A percentile compares a stretch with the other conserved stretches of the same genome.
Conservation (phyloP, 2,113 vertebrate genomes). For the Thamnaconus septentrionalis region DNA sequence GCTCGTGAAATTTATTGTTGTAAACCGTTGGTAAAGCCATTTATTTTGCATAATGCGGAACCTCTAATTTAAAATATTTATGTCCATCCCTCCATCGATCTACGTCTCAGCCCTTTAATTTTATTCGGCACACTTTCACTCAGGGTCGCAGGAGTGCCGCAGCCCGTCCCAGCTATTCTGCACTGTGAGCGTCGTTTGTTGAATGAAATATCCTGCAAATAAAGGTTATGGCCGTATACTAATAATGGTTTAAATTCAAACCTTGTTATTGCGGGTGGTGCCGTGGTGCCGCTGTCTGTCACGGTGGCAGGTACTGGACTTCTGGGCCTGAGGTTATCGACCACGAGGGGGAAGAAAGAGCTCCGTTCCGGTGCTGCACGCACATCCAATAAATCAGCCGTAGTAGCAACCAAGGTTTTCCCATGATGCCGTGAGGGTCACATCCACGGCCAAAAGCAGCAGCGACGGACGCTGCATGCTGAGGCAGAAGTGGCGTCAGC, state of each 20-base stretch:
- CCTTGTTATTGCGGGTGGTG: conserved; percentile 15
- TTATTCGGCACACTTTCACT: too few species aligned
- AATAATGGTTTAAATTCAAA: conserved; percentile 1
- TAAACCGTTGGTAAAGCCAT: too few species aligned
- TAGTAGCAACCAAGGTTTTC: background rate
- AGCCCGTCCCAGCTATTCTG: too few species aligned
- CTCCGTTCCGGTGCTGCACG: background rate
- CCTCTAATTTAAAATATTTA: too few species aligned
- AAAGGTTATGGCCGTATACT: too few species aligned
- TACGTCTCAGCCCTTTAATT: too few species aligned
- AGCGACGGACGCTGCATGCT: background rate
- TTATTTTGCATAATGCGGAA: too few species aligned
- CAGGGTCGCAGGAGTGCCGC: too few species aligned
- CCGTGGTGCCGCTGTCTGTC: conserved; percentile 16
- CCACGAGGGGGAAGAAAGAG: background rate
- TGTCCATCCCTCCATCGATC: too few species aligned
- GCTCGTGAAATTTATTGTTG: too few species aligned
- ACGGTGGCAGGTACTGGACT: conserved; percentile 8
- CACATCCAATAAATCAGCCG: conserved; percentile 4
- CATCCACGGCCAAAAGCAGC: background rate
- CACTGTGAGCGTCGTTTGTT: too few species aligned
- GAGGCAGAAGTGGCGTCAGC: background rate
- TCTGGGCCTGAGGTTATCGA: conserved; percentile 7
- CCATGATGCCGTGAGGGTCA: conserved; percentile 6
- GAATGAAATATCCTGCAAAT: too few species aligned